phyloP scores from a whole-genome alignment of 37 sponge, comb jelly and placozoan genomes.

The Hormiphora californensis region DNA sequence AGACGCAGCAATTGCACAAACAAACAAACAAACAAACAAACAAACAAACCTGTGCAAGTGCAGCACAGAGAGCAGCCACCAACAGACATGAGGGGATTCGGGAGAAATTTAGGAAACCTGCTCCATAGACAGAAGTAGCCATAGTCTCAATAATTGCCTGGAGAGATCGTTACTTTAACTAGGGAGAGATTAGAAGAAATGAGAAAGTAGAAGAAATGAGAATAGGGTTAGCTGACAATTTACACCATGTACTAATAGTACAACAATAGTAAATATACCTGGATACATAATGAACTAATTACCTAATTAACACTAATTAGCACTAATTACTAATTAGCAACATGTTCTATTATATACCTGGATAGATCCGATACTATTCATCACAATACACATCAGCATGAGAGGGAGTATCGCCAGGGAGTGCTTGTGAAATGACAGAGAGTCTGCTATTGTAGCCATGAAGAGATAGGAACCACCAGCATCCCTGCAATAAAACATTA shows the following conservation, averaged over 20 bases:
- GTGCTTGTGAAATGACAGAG: conserved; percentile 40
- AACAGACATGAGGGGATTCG: conserved; percentile 21
- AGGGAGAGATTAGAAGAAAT: too few species aligned
- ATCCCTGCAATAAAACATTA: not conserved
- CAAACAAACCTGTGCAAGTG: not conserved
- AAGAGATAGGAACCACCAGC: not conserved
- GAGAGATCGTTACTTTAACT: too few species aligned
- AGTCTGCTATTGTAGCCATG: conserved; percentile 4
- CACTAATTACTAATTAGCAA: too few species aligned
- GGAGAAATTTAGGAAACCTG: conserved; percentile 36
- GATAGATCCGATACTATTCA: not conserved
- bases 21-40: too few species aligned
- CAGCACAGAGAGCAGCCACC: not conserved
- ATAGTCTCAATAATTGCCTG: conserved; percentile 26
- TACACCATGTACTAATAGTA: too few species aligned
- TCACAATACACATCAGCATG: not conserved
- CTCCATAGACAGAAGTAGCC: conserved; percentile 12
- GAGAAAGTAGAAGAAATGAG: too few species aligned
- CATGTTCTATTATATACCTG: not conserved
- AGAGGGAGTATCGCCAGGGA: not conserved
- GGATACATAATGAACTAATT: too few species aligned
- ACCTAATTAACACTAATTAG: too few species aligned
- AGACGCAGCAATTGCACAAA: too few species aligned
- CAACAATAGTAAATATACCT: too few species aligned
- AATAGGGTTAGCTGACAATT: too few species aligned